phyloP scores from a whole-genome alignment of 2,888 invertebrate species.

The Argyresthia goedartella region DNA sequence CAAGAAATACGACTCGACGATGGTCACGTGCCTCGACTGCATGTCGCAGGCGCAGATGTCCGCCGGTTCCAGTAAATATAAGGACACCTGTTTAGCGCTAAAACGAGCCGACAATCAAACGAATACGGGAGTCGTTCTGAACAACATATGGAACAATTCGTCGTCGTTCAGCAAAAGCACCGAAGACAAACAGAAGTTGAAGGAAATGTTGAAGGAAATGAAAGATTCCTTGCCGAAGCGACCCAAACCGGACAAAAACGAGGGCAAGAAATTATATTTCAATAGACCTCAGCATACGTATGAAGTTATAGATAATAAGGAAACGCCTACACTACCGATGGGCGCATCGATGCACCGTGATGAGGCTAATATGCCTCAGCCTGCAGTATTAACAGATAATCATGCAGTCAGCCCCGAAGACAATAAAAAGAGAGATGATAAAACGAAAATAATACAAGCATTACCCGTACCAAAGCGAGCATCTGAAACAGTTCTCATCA shows the following conservation, averaged over 20 bases:
- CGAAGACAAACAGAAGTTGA: constrained; percentile 72
- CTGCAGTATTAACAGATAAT: too few species aligned
- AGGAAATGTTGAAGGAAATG: constrained; percentile 83
- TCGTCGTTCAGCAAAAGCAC: background rate
- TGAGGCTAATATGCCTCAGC: too few species aligned
- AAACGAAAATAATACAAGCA: too few species aligned
- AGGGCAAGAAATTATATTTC: constrained; percentile 9
- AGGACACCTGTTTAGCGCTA: background rate
- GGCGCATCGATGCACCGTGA: constrained; percentile 24
- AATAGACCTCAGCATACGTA: background rate
- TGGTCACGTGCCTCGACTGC: constrained; percentile 37
- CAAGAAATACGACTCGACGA: constrained; percentile 41
- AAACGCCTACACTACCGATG: constrained; percentile 49
- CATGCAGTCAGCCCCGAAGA: too few species aligned
- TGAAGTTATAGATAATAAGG: constrained; percentile 18
- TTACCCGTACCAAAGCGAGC: too few species aligned
- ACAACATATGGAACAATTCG: background rate
- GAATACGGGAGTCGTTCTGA: background rate
- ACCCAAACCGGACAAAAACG: constrained; percentile 38
- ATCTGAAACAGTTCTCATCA: constrained; percentile 20
- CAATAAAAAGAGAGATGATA: too few species aligned
- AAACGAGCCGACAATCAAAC: background rate
- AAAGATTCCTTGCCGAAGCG: constrained; percentile 79
- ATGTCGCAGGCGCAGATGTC: constrained; percentile 19
- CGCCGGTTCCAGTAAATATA: background rate